Evolutionary conservation across 2,113 vertebrate species (phyloP).

Genomic region (Actenoides lindsayi): DNA sequence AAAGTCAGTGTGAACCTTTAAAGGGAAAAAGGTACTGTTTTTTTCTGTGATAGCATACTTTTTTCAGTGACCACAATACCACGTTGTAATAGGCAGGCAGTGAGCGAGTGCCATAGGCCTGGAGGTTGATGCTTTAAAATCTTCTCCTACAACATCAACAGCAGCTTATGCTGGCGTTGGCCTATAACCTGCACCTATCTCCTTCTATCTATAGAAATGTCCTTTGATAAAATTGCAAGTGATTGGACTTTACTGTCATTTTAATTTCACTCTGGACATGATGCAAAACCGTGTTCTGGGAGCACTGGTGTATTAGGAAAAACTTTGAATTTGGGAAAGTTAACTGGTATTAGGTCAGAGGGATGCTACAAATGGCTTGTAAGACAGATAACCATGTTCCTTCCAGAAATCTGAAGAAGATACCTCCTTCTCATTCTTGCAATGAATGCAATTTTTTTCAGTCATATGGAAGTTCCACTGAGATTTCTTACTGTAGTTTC

Average conservation of each 20-base stretch:
- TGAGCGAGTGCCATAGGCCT: not conserved
- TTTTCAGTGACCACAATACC: not conserved
- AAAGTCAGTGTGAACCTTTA: slow-evolving; percentile 11
- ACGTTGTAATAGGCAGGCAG: not conserved
- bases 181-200: not conserved
- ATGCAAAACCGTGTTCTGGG: not conserved
- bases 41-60: not conserved
- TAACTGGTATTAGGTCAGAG: not conserved
- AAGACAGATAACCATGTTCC: not conserved
- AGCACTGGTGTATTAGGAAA: not conserved
- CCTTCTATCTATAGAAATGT: not conserved
- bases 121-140: not conserved
- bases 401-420: slow-evolving; percentile 2
- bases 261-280: not conserved
- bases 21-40: not conserved
- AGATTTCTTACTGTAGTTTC: not conserved
- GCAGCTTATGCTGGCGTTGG: not conserved
- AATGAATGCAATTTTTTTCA: not conserved
- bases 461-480: not conserved
- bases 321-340: not conserved
- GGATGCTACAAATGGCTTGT: not conserved
- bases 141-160: accelerated
- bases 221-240: not conserved
- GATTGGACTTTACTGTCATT: not conserved
- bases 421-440: not conserved